Base-by-base conservation (phyloP, 2,113 vertebrate species). In the Mormoops blainvillei region DNA sequence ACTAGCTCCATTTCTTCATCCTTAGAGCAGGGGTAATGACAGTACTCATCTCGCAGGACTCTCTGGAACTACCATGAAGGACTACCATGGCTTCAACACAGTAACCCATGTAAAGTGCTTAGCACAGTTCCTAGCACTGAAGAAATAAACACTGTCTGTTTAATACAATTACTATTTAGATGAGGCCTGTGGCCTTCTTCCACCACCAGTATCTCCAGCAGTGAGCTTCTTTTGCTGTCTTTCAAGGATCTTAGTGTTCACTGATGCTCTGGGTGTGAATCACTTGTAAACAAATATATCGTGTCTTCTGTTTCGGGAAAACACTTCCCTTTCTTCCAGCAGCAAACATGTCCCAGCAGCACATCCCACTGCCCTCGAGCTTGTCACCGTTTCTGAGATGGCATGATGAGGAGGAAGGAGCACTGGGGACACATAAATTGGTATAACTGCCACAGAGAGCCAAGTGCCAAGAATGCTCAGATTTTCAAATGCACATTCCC, bases 101-200 rank as follows among this genome's bases (percentile, higher is more conserved):
- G 13, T 82, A 56, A 89, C 88, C 41, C 36, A 19, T 12, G 36
- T 26, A 74, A 56, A 13, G n/a, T 33, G 67, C 82, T 92, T 52
- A 82, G 36, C 65, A 92, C 12, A 8, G 50, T 83, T 73, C 73
- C 86, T 90, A 84, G 95, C 81, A 70, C 76, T 81, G 81, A 43
- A 78, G 73, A 52, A 92, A 73, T 15, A 41, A 73, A 28, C 6
- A 36, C 71, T 61, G 36, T 85, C 77, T 82, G 41, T 95, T 97
- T 92, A 67, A 71, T 93, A 67, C 31, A 5, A 56, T 92, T 77
- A 88, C 88, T 85, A 96, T 93, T 97, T 97, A 76, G 91, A 43
- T 15, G 11, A 36, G 67, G n/a, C 38, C 95, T 58, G 63, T 3
- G 12, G 31, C 28, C 76, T 89, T 22, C 31, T 45, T 88, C 61